Evolutionary conservation across 1,140 invertebrate species (phyloP).

Genomic region (Hirudo medicinalis): DNA sequence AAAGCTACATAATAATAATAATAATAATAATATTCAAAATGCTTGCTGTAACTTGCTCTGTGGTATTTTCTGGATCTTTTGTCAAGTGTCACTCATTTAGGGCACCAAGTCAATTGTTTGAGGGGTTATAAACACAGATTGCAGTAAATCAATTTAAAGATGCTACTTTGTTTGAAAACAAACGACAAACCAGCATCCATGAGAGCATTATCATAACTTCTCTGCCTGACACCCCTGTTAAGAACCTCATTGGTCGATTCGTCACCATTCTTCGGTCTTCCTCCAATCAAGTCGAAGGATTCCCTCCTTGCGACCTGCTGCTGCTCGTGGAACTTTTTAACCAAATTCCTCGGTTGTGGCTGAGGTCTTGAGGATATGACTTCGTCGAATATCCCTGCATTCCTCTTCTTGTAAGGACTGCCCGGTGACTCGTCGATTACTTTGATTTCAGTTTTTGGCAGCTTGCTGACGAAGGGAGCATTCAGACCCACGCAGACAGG

Average conservation of each 20-base stretch:
- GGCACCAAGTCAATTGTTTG: too few species aligned
- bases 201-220: slow-evolving; percentile 12
- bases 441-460: slow-evolving; percentile 4
- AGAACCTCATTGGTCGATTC: background rate
- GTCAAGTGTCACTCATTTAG: too few species aligned
- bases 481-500: background rate
- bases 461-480: background rate
- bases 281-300: background rate
- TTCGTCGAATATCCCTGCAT: slow-evolving; percentile 3
- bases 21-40: too few species aligned
- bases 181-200: background rate
- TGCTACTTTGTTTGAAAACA: too few species aligned
- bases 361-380: background rate
- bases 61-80: too few species aligned
- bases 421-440: background rate
- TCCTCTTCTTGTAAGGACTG: slow-evolving; percentile 11
- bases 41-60: too few species aligned
- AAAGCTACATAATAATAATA: too few species aligned
- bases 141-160: too few species aligned
- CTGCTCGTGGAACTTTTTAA: background rate
- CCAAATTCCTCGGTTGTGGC: background rate
- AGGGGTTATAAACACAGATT: too few species aligned
- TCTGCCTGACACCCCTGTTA: background rate
- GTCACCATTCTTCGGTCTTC: too few species aligned
- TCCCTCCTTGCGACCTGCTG: background rate